phyloP scores from a whole-genome alignment of 2,113 vertebrate species.

The Serilophus lunatus region DNA sequence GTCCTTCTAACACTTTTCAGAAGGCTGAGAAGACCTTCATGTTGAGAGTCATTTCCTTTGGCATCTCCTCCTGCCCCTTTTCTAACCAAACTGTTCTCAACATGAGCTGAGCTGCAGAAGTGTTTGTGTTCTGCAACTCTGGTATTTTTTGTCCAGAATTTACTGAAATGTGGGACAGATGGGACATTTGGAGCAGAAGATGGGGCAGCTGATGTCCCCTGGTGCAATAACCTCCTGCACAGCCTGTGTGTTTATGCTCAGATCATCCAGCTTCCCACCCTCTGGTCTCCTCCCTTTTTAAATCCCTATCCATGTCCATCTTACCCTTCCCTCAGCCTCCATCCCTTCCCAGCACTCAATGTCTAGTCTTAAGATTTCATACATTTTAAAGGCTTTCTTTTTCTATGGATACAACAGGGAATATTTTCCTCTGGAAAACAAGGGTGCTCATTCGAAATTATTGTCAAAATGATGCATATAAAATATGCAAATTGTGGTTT shows the following conservation, averaged over 20 bases:
- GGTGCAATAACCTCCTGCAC: accelerated
- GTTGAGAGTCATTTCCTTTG: background rate
- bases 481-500: background rate
- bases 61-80: background rate
- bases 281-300: background rate
- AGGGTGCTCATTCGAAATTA: background rate
- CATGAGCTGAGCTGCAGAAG: background rate
- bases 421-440: background rate
- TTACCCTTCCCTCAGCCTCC: background rate
- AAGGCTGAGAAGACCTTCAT: background rate
- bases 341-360: background rate
- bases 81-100: accelerated
- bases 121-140: background rate
- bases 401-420: background rate
- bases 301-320: accelerated
- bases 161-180: background rate
- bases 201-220: background rate
- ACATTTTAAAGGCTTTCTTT: background rate
- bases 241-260: accelerated
- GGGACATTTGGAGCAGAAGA: background rate
- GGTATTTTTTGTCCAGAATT: background rate
- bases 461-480: background rate
- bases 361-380: accelerated
- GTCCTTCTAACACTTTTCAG: background rate
- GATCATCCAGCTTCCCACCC: background rate